Conservation (phyloP, 2,888 invertebrate species). For the Seira sanloemensis region DNA sequence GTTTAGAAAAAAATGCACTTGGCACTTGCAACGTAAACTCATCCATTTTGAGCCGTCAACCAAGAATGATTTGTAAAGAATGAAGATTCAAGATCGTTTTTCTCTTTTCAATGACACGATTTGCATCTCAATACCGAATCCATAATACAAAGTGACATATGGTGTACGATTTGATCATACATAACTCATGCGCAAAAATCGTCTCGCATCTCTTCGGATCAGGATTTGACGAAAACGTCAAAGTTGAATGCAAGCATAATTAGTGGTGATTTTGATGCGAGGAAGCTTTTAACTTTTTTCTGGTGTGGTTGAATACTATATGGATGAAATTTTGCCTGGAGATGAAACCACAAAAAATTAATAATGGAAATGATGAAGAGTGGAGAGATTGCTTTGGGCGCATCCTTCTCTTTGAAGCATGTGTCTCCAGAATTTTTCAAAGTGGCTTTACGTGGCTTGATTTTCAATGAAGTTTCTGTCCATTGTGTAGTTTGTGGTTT, state of each 20-base stretch:
- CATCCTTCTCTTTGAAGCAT: no score
- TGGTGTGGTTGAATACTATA: neutral
- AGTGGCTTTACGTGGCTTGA: no score
- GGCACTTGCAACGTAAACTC: no score
- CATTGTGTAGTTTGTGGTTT: no score
- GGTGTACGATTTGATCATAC: neutral
- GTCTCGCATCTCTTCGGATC: neutral
- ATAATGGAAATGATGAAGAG: no score
- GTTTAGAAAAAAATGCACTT: neutral
- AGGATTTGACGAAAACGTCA: neutral
- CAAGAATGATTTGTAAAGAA: neutral
- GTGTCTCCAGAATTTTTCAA: no score
- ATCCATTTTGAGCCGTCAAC: no score
- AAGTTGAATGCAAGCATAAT: neutral
- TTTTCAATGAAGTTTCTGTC: no score
- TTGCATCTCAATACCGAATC: neutral
- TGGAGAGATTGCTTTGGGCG: no score
- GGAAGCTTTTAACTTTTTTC: neutral
- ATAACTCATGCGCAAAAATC: no score
- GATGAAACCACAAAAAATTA: no score
- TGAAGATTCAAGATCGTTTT: neutral
- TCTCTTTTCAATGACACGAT: neutral
- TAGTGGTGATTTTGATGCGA: neutral
- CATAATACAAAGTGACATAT: neutral
- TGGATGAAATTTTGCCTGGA: neutral